phyloP scores from a whole-genome alignment of 2,797 vertebrate species.

The Lacerta agilis region DNA sequence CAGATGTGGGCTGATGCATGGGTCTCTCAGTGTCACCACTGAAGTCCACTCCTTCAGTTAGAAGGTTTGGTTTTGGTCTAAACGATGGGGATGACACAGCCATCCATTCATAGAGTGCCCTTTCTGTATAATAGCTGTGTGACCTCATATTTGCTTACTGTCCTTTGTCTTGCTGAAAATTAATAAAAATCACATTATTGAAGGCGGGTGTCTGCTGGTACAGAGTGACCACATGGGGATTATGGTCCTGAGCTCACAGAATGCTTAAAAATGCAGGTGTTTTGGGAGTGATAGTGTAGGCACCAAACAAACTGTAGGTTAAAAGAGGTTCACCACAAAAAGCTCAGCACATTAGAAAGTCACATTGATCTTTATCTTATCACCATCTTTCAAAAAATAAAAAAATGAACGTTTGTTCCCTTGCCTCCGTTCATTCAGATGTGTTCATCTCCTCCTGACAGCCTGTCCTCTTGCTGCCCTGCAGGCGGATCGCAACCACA shows the following conservation, averaged over 20 bases:
- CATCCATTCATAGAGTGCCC: slow-evolving; percentile 38
- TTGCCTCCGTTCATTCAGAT: not conserved
- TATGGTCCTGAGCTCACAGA: not conserved
- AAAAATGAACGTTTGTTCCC: not conserved
- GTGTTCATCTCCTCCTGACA: not conserved
- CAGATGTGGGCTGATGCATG: not conserved
- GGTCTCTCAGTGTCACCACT: not conserved
- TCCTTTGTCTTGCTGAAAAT: slow-evolving; percentile 58
- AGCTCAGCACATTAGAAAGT: not conserved
- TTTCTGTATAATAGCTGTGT: slow-evolving; percentile 48
- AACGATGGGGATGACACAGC: slow-evolving; percentile 12
- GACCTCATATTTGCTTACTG: slow-evolving; percentile 35
- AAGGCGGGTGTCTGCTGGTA: slow-evolving; percentile 50
- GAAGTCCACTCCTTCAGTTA: not conserved
- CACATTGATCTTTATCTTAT: not conserved
- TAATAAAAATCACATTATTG: slow-evolving; percentile 59
- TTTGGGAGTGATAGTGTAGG: not conserved
- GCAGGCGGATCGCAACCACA: not conserved
- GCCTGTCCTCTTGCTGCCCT: not conserved
- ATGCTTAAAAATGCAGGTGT: not conserved
- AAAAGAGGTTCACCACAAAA: not conserved
- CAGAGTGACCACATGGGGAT: not conserved
- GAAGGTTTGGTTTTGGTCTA: not conserved
- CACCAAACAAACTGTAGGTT: not conserved
- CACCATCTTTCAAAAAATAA: not conserved